These are phyloP conservation scores for Cyanistes caeruleus DNA, from an alignment of 2,113 vertebrate genomes.

Conservation along the genomic window DNA sequence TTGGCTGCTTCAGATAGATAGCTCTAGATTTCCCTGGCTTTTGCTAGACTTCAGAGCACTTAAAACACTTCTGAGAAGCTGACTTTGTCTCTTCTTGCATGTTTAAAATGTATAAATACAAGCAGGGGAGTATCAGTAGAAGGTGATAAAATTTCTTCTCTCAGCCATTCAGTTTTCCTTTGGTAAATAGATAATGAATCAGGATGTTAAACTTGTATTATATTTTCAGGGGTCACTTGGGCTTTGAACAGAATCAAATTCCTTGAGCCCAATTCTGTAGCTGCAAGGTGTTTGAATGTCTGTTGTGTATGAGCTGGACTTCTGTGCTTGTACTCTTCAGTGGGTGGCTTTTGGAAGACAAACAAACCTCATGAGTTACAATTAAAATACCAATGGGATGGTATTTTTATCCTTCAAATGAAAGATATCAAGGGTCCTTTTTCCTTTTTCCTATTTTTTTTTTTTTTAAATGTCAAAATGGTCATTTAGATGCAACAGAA, in stretches of 20 bases:
- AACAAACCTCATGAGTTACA: not conserved
- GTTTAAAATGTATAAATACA: not conserved
- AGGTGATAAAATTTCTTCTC: not conserved
- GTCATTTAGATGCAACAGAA: not conserved
- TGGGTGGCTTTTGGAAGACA: not conserved
- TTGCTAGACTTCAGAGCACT: not conserved
- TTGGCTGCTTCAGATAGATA: not conserved
- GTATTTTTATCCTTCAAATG: not conserved
- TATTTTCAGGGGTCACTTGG: not conserved
- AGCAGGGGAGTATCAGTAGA: not conserved
- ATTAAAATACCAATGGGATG: not conserved
- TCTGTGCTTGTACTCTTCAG: not conserved
- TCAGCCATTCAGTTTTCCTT: not conserved
- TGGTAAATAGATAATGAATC: not conserved
- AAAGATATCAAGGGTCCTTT: not conserved
- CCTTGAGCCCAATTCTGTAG: not conserved
- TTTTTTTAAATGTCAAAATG: not conserved
- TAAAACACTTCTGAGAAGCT: not conserved
- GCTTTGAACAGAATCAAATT: not conserved
- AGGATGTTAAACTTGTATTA: not conserved
- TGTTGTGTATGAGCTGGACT: not conserved
- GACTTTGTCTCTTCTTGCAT: not conserved
- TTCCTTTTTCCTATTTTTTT: fast-evolving
- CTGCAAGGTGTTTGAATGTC: not conserved
- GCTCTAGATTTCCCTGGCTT: not conserved